Conservation (phyloP, 2,113 vertebrate genomes). For the Paratilapia polleni region DNA sequence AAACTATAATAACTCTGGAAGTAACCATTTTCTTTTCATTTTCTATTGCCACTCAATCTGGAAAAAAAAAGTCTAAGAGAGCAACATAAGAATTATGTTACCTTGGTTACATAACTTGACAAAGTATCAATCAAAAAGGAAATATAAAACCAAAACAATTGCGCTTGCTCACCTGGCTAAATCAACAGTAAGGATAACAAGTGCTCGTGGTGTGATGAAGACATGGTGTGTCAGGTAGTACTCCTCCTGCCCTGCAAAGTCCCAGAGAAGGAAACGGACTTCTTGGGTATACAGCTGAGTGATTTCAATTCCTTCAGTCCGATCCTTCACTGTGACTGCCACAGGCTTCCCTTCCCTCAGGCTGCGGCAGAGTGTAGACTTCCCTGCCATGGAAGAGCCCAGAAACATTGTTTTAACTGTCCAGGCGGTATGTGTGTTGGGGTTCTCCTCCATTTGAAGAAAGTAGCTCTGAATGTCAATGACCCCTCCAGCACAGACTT, state of each 20-base stretch:
- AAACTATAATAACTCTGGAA: too few relatives aligned
- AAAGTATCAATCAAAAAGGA: neutral
- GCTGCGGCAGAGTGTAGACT: slow-evolving; percentile 34
- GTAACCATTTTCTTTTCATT: neutral
- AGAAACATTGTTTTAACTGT: slow-evolving; percentile 43
- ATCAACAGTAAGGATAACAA: slow-evolving; percentile 31
- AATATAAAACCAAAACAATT: neutral
- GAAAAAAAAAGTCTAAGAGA: too few relatives aligned
- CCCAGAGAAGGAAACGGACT: slow-evolving; percentile 33
- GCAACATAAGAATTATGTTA: neutral
- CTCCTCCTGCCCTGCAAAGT: slow-evolving; percentile 44
- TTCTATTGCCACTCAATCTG: too few relatives aligned
- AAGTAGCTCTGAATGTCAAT: slow-evolving; percentile 36
- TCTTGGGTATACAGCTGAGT: neutral
- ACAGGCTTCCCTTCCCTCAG: slow-evolving; percentile 27
- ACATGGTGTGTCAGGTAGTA: slow-evolving; percentile 48
- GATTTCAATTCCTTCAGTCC: slow-evolving; percentile 36
- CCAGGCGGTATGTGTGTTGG: slow-evolving; percentile 6
- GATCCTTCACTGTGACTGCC: neutral
- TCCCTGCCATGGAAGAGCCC: slow-evolving; percentile 41
- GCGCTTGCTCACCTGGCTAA: slow-evolving; percentile 25
- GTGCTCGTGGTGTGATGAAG: slow-evolving; percentile 37
- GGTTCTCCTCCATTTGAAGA: slow-evolving; percentile 15
- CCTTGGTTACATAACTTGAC: neutral
- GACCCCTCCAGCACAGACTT: slow-evolving; percentile 42